Percentiles rank a stretch among this genome's conserved stretches.
Conservation (phyloP, 64 coral and sea anemone genomes). For the Actinia equina region DNA sequence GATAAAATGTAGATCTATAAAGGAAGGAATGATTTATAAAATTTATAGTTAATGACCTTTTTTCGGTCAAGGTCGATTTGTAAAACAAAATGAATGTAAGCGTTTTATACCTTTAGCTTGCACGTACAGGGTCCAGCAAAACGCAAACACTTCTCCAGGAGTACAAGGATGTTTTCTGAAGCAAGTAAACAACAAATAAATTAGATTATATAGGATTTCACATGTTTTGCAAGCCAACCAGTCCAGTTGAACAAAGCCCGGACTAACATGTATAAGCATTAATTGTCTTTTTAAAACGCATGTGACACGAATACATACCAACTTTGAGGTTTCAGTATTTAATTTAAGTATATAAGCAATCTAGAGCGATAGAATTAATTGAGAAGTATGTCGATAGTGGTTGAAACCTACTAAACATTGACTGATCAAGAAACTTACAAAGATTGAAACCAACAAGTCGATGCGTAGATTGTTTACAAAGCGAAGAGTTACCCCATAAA, state of each 20-base stretch:
- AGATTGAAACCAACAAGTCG: neutral
- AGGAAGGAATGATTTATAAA: neutral
- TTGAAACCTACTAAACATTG: neutral
- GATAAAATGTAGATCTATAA: too few species aligned
- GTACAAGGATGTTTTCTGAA: conserved; percentile 87
- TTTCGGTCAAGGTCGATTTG: neutral
- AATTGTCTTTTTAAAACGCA: conserved; percentile 13
- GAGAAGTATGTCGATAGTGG: neutral
- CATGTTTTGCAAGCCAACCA: conserved; percentile 47
- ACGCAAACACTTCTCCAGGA: conserved; percentile 83
- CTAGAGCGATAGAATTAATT: neutral
- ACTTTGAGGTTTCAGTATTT: neutral
- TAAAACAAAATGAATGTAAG: neutral
- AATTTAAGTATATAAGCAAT: neutral
- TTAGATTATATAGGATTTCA: conserved; percentile 42
- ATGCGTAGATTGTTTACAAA: conserved; percentile 10
- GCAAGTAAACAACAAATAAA: conserved; percentile 50
- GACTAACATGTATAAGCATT: neutral
- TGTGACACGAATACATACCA: neutral
- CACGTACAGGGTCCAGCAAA: conserved; percentile 97
- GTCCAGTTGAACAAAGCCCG: conserved; percentile 2
- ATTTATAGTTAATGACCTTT: conserved; percentile 10
- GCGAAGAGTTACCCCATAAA: neutral
- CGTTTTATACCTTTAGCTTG: conserved; percentile 92
- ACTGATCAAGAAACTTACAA: neutral